Evolutionary conservation across 2,797 vertebrate species (phyloP).

Genomic region (Myoxocephalus aenaeus): DNA sequence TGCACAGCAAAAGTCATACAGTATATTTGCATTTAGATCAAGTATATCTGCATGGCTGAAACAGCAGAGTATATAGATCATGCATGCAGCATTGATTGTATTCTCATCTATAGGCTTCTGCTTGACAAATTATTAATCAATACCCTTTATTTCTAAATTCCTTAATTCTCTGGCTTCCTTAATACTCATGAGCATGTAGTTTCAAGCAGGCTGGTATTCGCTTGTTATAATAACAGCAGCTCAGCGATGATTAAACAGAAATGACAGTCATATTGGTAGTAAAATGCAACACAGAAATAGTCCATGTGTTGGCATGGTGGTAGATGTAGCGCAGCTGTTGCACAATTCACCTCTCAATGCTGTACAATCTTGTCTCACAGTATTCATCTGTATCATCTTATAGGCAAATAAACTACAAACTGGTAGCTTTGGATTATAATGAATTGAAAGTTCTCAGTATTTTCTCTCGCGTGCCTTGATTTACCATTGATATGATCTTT

Average conservation of each 20-base stretch:
- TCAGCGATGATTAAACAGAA: conserved; percentile 9
- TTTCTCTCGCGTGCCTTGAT: not conserved
- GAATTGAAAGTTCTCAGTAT: not conserved
- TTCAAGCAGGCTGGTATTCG: conserved; percentile 12
- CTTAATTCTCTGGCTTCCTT: not conserved
- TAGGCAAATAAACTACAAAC: not conserved
- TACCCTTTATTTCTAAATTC: conserved; percentile 37
- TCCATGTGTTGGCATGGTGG: conserved; percentile 35
- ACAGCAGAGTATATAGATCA: conserved; percentile 15
- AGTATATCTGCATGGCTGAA: conserved; percentile 6
- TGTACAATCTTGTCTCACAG: not conserved
- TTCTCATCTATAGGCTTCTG: conserved; percentile 40
- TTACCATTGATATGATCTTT: not conserved
- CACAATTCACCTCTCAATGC: not conserved
- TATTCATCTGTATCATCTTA: not conserved
- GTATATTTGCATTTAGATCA: conserved; percentile 35
- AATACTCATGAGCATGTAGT: conserved; percentile 23
- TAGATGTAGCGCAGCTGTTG: conserved; percentile 36
- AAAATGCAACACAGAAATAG: conserved; percentile 24
- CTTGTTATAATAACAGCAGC: conserved; percentile 20
- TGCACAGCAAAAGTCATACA: conserved; percentile 4
- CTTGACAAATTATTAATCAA: conserved; percentile 70
- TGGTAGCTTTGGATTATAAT: conserved; percentile 9
- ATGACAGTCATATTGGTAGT: conserved; percentile 6
- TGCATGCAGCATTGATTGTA: conserved; percentile 33